These are phyloP conservation scores for Sparidentex hasta DNA, from an alignment of 2,797 vertebrate genomes.

Conservation along the genomic window DNA sequence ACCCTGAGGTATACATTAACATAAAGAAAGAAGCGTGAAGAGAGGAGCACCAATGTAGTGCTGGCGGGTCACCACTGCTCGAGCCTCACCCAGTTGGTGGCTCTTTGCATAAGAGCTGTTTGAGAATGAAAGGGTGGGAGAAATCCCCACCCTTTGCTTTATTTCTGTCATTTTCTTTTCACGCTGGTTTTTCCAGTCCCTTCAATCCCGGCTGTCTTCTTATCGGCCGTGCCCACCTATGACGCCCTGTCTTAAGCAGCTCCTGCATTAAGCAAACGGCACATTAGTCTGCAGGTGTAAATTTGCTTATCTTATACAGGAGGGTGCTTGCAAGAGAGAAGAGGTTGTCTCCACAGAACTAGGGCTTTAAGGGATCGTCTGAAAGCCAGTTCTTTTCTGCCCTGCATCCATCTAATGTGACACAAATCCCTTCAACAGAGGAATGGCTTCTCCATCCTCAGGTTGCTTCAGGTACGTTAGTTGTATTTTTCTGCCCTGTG, in stretches of 20 bases:
- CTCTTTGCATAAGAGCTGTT: constrained; percentile 54
- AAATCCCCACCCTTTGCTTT: constrained; percentile 47
- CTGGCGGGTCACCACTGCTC: constrained; percentile 44
- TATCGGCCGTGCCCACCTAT: constrained; percentile 78
- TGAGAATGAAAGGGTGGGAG: constrained; percentile 52
- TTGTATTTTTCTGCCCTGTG: constrained; percentile 38
- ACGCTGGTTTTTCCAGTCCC: constrained; percentile 56
- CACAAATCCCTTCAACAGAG: constrained; percentile 75
- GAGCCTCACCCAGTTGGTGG: constrained; percentile 39
- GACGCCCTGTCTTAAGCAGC: constrained; percentile 70
- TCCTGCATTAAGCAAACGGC: constrained; percentile 67
- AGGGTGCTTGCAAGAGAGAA: constrained; percentile 54
- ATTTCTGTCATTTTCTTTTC: constrained; percentile 73
- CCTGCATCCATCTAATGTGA: constrained; percentile 69
- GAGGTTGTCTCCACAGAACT: constrained; percentile 63
- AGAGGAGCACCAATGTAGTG: constrained; percentile 32
- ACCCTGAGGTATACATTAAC: constrained; percentile 55
- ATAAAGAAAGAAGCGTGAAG: constrained; percentile 61
- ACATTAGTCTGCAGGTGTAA: constrained; percentile 71
- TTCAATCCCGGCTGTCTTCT: constrained; percentile 66
- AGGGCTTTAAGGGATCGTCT: constrained; percentile 65
- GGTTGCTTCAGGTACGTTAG: constrained; percentile 53
- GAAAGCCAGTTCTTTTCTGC: constrained; percentile 67
- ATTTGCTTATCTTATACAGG: constrained; percentile 74
- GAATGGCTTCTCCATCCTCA: constrained; percentile 42